Conservation (phyloP, 92 coral and sea anemone genomes). For the Chrysogorgia sp. region DNA sequence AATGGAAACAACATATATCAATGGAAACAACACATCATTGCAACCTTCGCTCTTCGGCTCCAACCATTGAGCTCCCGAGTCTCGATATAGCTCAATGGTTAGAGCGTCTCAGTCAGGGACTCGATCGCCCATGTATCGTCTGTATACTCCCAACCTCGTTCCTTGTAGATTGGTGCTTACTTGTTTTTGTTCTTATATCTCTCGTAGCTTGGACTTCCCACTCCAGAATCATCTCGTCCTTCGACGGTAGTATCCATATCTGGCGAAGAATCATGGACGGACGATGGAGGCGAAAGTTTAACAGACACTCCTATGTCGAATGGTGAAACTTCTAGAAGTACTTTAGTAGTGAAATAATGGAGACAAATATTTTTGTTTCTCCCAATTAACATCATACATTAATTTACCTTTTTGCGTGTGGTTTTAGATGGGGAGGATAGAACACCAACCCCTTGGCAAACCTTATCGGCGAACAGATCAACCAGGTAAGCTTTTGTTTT, state of each 20-base stretch:
- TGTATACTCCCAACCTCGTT: too few species aligned
- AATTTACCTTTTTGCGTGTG: too few species aligned
- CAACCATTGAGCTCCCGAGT: too few species aligned
- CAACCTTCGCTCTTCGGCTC: too few species aligned
- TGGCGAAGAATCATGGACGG: conserved; percentile 31
- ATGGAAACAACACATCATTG: too few species aligned
- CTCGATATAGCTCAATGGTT: too few species aligned
- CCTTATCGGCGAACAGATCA: not conserved
- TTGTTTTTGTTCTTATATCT: not conserved
- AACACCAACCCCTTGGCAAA: conserved; percentile 40
- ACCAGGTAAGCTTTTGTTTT: too few species aligned
- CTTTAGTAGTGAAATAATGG: not conserved
- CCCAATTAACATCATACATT: not conserved
- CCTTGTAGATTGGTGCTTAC: too few species aligned
- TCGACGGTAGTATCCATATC: conserved; percentile 4
- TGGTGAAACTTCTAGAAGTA: conserved; percentile 23
- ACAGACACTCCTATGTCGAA: conserved; percentile 29
- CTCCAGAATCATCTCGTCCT: conserved; percentile 13
- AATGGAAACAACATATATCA: too few species aligned
- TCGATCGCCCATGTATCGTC: too few species aligned
- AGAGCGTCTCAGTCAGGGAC: too few species aligned
- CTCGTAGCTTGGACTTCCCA: conserved; percentile 57
- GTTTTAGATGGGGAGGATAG: conserved; percentile 6
- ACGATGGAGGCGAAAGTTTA: conserved; percentile 35
- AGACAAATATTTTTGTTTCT: not conserved